Conservation (phyloP, 2,113 vertebrate species). For the Saccopteryx bilineata region DNA sequence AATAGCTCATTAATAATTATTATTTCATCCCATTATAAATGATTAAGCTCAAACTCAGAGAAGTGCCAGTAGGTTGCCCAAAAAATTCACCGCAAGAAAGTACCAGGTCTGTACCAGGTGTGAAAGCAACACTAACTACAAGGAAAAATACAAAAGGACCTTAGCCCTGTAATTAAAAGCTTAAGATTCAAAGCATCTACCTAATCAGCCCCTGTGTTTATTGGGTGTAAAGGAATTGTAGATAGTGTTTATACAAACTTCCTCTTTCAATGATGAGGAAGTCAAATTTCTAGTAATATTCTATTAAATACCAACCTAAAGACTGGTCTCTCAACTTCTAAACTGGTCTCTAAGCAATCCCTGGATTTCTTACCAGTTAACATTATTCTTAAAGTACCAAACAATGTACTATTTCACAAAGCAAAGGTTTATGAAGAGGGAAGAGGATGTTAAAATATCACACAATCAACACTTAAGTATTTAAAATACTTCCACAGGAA, state of each 20-base stretch:
- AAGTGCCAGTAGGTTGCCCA: not conserved
- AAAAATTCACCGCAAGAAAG: not conserved
- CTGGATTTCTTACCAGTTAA: slow-evolving; percentile 9
- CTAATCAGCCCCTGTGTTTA: not conserved
- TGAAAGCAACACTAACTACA: not conserved
- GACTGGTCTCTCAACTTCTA: slow-evolving; percentile 15
- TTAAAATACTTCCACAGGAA: slow-evolving; percentile 45
- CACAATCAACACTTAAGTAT: slow-evolving; percentile 21
- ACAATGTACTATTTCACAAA: not conserved
- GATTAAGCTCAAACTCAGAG: not conserved
- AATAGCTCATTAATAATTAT: slow-evolving; percentile 1
- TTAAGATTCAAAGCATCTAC: not conserved
- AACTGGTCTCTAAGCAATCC: not conserved
- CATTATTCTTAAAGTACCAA: slow-evolving; percentile 40
- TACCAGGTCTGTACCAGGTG: not conserved
- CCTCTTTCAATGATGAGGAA: not conserved
- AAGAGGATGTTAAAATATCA: not conserved
- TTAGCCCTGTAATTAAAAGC: not conserved
- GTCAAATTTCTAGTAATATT: slow-evolving; percentile 14
- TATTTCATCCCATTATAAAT: slow-evolving; percentile 16
- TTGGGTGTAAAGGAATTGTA: slow-evolving; percentile 1
- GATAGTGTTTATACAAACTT: not conserved
- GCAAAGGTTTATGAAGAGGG: slow-evolving; percentile 30
- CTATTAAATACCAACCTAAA: slow-evolving; percentile 23
- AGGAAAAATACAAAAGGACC: not conserved